Percentiles rank a stretch among this genome's conserved stretches.
Conservation (phyloP, 2,888 invertebrate genomes). For the Aspidiotus destructor region DNA sequence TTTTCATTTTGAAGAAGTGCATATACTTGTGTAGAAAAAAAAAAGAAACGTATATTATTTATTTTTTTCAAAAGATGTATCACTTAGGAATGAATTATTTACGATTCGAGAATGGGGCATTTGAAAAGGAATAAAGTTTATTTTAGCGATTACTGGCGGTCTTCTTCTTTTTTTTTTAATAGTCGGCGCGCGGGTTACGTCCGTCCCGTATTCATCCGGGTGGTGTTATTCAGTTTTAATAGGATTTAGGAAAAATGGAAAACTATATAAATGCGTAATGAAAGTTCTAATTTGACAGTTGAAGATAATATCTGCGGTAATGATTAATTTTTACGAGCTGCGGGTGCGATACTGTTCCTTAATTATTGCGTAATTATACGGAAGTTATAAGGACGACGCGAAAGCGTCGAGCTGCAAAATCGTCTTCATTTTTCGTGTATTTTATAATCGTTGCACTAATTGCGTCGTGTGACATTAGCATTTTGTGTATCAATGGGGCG, state of each 20-base stretch:
- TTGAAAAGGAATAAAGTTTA: background rate
- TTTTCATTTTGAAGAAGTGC: background rate
- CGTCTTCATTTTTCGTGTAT: no score
- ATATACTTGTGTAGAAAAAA: background rate
- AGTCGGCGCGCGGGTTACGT: background rate
- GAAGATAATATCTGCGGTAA: conserved; percentile 2
- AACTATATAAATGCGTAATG: background rate
- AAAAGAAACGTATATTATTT: background rate
- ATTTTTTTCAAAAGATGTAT: background rate
- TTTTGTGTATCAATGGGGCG: no score
- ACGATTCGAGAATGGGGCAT: background rate
- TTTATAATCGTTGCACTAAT: no score
- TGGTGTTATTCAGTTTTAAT: no score
- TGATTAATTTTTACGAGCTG: conserved; percentile 4
- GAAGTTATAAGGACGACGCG: no score
- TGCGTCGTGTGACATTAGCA: no score
- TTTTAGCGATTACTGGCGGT: background rate
- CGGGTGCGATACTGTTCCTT: background rate
- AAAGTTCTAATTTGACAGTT: conserved; percentile 4
- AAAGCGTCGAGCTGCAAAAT: no score
- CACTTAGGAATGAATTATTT: conserved; percentile 2
- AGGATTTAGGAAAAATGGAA: background rate
- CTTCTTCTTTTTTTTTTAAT: background rate
- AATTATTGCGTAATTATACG: background rate
- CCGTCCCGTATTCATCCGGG: background rate